Percentiles rank a stretch among this genome's conserved stretches.
phyloP scores from a whole-genome alignment of 2,797 vertebrate genomes.

The Clarias pachynema region DNA sequence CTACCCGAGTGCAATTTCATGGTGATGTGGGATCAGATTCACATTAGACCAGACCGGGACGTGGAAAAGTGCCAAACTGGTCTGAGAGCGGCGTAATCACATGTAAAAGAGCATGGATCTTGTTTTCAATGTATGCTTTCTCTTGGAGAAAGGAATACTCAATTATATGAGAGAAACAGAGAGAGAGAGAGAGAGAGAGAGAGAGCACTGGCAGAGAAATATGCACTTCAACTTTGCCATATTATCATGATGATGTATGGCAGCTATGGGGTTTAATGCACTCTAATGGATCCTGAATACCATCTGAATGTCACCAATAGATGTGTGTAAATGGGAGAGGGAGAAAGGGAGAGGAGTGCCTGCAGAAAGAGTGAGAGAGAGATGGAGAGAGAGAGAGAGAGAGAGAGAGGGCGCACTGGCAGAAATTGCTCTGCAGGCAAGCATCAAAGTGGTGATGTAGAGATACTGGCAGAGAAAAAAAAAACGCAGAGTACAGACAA shows the following conservation, averaged over 20 bases:
- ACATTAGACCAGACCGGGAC: neutral
- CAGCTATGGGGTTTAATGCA: conserved; percentile 51
- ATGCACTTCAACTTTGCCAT: conserved; percentile 25
- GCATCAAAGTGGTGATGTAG: conserved; percentile 42
- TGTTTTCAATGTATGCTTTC: neutral
- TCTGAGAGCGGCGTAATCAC: neutral
- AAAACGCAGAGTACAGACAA: conserved; percentile 27
- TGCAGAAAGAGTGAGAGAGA: conserved; percentile 21
- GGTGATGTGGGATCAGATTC: conserved; percentile 7
- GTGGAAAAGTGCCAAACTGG: conserved; percentile 37
- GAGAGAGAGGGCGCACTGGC: conserved; percentile 15
- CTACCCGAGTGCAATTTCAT: conserved; percentile 7
- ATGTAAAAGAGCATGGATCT: neutral
- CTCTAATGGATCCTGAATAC: conserved; percentile 46
- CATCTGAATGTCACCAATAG: conserved; percentile 22
- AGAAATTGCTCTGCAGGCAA: conserved; percentile 44
- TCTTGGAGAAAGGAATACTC: neutral
- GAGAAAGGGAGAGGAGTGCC: conserved; percentile 4
- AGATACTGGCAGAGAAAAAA: conserved; percentile 22
- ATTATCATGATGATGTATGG: conserved; percentile 27
- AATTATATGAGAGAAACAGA: conserved; percentile 25
- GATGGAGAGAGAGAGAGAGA: conserved; percentile 1
- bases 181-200: conserved; percentile 21
- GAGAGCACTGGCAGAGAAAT: neutral
- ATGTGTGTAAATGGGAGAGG: conserved; percentile 11